These are phyloP conservation scores for Aurelia sp. DNA, from an alignment of 30 jellyfish, hydroid and myxozoan species.

Conservation along the genomic window DNA sequence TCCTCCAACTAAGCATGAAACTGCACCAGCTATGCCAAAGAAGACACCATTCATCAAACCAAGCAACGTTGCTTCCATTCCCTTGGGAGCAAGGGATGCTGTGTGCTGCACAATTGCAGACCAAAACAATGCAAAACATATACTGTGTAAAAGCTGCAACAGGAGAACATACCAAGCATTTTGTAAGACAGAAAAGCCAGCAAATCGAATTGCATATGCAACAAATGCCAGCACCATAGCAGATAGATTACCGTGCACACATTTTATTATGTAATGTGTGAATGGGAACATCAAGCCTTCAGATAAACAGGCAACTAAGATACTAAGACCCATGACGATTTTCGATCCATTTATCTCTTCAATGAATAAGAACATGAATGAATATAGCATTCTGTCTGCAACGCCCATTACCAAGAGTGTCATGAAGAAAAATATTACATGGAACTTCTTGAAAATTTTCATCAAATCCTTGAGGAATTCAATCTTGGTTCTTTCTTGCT, in stretches of 20 bases:
- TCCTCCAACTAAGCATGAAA: slow-evolving; percentile 75
- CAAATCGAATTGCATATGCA: slow-evolving; percentile 57
- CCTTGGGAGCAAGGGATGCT: slow-evolving; percentile 44
- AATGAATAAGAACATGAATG: slow-evolving; percentile 59
- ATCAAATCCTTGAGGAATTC: slow-evolving; percentile 7
- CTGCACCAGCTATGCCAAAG: slow-evolving; percentile 73
- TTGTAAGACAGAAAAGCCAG: slow-evolving; percentile 50
- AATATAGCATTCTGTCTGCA: slow-evolving; percentile 52
- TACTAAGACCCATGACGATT: slow-evolving; percentile 70
- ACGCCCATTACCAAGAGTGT: slow-evolving; percentile 65
- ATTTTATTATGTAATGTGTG: slow-evolving; percentile 42
- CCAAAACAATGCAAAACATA: slow-evolving; percentile 79
- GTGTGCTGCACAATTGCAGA: slow-evolving; percentile 75
- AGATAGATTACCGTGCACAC: slow-evolving; percentile 64
- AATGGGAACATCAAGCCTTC: slow-evolving; percentile 61
- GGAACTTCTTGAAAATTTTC: slow-evolving; percentile 36
- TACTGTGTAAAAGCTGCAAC: slow-evolving; percentile 73
- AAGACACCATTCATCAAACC: slow-evolving; percentile 62
- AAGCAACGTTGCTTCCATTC: slow-evolving; percentile 65
- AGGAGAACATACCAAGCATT: slow-evolving; percentile 78
- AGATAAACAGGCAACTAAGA: slow-evolving; percentile 62
- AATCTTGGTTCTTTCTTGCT: background rate
- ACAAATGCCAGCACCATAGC: slow-evolving; percentile 48
- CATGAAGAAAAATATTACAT: slow-evolving; percentile 54
- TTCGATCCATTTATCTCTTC: slow-evolving; percentile 62